Evolutionary conservation across 2,797 vertebrate genomes (phyloP).

Genomic region (Mormyrus hasselquistii): DNA sequence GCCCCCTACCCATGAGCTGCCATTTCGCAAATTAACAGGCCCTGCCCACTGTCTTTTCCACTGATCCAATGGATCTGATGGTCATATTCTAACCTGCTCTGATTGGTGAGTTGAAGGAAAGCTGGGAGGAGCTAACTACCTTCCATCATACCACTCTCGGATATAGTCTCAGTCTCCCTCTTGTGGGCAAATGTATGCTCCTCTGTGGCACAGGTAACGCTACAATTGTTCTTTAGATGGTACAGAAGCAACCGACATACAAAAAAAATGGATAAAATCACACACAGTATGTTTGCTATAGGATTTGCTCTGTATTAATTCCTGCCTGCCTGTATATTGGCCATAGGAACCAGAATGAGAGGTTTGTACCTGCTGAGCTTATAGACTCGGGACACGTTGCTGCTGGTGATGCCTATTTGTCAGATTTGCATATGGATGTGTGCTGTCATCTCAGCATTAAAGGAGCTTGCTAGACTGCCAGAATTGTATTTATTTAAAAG

Average conservation of each 20-base stretch:
- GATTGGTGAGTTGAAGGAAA: background rate
- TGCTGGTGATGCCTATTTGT: background rate
- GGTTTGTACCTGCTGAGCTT: background rate
- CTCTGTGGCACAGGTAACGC: background rate
- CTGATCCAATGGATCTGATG: background rate
- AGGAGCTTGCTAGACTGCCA: background rate
- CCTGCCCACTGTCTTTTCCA: slow-evolving; percentile 1
- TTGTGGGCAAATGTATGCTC: background rate
- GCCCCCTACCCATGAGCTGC: background rate
- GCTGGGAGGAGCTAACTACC: background rate
- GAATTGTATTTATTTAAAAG: background rate
- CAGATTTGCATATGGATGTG: background rate
- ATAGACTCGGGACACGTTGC: background rate
- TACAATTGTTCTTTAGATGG: background rate
- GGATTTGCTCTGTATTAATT: background rate
- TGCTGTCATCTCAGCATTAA: background rate
- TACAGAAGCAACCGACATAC: background rate
- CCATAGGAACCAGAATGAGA: background rate
- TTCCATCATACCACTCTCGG: background rate
- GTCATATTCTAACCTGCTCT: background rate
- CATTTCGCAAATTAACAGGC: slow-evolving; percentile 4
- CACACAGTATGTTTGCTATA: background rate
- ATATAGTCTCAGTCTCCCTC: slow-evolving; percentile 11
- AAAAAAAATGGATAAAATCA: background rate
- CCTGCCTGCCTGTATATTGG: background rate